These are phyloP conservation scores for Lissocephala sabroskyi DNA, from an alignment of 2,888 invertebrate genomes.

Conservation along the genomic window DNA sequence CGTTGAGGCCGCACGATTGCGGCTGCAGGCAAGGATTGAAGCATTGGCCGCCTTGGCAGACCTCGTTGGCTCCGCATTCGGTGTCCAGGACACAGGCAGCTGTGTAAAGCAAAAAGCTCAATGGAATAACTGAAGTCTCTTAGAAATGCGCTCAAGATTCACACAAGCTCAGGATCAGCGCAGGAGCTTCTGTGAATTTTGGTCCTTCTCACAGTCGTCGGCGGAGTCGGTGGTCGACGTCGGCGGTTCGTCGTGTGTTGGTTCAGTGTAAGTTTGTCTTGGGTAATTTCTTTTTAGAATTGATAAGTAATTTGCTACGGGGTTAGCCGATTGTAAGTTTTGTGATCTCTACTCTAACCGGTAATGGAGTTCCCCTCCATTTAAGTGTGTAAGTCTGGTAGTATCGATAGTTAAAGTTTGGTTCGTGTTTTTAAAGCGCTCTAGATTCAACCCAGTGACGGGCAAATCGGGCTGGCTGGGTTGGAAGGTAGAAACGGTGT, in stretches of 20 bases:
- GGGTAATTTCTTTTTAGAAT: slow-evolving; percentile 22
- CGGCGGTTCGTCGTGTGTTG: neutral
- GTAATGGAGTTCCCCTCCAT: too few relatives aligned
- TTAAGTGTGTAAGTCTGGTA: slow-evolving; percentile 13
- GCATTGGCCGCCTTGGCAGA: slow-evolving; percentile 88
- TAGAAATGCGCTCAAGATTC: too few relatives aligned
- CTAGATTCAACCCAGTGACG: neutral
- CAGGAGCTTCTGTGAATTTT: too few relatives aligned
- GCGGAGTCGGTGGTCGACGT: neutral
- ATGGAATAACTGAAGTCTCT: too few relatives aligned
- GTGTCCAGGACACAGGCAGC: slow-evolving; percentile 84
- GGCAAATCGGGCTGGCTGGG: too few relatives aligned
- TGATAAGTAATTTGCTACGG: slow-evolving; percentile 33
- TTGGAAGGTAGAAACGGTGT: slow-evolving; percentile 28
- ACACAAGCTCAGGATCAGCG: too few relatives aligned
- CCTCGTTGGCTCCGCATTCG: slow-evolving; percentile 85
- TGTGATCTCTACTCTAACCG: slow-evolving; percentile 21
- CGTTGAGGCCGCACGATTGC: slow-evolving; percentile 88
- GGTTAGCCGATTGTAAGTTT: slow-evolving; percentile 21
- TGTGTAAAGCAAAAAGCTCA: slow-evolving; percentile 71
- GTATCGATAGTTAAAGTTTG: slow-evolving; percentile 15
- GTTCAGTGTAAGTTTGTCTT: neutral
- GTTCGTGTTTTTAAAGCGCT: slow-evolving; percentile 8
- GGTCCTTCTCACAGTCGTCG: too few relatives aligned
- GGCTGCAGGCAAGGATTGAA: slow-evolving; percentile 83